Conservation (phyloP, 2,113 vertebrate species). For the Boulengeromyrus knoepffleri region DNA sequence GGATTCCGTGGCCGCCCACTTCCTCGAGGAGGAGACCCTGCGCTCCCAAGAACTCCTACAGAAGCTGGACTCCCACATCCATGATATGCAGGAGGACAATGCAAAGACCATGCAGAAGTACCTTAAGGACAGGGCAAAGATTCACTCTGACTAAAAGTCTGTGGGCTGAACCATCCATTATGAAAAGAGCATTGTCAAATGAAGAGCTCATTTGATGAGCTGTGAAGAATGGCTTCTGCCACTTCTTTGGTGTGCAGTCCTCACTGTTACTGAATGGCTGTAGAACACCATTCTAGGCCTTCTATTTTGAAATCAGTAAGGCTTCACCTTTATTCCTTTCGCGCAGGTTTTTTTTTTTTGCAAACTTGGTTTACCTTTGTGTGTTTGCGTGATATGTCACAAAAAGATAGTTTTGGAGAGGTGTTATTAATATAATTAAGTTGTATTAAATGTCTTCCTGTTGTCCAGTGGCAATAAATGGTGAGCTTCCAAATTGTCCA, state of each 20-base stretch:
- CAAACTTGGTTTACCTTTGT: not conserved
- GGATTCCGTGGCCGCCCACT: slow-evolving; percentile 60
- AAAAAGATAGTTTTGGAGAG: not conserved
- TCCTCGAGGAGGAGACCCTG: slow-evolving; percentile 76
- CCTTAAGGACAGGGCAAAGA: slow-evolving; percentile 1
- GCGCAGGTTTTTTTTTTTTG: not conserved
- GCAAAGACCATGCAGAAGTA: slow-evolving; percentile 67
- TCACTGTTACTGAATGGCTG: not conserved
- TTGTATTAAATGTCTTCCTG: not conserved
- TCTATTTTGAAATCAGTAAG: not conserved
- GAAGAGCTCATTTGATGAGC: not conserved
- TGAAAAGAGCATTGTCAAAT: not conserved
- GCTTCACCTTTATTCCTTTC: not conserved
- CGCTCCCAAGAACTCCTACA: slow-evolving; percentile 70
- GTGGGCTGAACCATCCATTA: not conserved
- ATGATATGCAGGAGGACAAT: slow-evolving; percentile 69
- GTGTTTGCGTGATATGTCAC: not conserved
- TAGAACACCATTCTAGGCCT: not conserved
- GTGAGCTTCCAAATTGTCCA: not conserved
- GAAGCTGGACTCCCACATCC: slow-evolving; percentile 73
- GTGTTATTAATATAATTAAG: not conserved
- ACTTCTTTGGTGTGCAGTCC: not conserved
- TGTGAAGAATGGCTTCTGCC: not conserved
- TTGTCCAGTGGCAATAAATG: not conserved
- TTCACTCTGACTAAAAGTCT: not conserved